A percentile compares a stretch with the other conserved stretches of the same genome.
Conservation (phyloP, 2,113 vertebrate genomes). For the Poecile atricapillus region DNA sequence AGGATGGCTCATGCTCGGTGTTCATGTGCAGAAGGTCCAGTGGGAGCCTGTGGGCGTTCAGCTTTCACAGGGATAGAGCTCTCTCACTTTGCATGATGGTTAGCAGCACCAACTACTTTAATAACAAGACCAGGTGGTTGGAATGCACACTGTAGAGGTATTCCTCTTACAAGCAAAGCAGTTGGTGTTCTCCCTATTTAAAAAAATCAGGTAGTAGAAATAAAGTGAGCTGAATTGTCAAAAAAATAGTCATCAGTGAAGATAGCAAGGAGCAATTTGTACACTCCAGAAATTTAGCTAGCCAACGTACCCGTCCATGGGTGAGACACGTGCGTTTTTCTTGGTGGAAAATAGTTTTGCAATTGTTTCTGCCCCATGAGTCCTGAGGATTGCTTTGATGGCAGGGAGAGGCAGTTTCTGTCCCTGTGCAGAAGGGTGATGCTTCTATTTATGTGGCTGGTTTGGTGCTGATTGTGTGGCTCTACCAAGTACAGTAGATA, state of each 20-base stretch:
- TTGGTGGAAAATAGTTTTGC: neutral
- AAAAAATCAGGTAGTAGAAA: neutral
- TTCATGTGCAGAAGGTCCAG: neutral
- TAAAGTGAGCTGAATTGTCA: neutral
- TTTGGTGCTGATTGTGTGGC: neutral
- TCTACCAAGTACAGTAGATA: neutral
- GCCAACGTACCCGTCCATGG: fast-evolving
- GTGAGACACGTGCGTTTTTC: neutral
- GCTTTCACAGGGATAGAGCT: neutral
- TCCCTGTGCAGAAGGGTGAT: neutral
- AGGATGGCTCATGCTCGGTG: neutral
- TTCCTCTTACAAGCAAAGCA: neutral
- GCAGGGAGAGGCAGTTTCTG: neutral
- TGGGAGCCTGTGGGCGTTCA: neutral
- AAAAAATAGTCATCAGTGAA: neutral
- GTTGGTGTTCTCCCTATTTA: neutral
- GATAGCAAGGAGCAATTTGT: neutral
- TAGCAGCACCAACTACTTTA: neutral
- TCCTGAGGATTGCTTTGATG: neutral
- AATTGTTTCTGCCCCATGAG: neutral
- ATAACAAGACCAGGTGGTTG: neutral
- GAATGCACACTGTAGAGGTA: neutral
- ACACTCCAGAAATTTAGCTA: neutral
- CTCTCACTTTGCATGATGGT: neutral
- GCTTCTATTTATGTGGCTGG: neutral